Evolutionary conservation across 2,797 vertebrate genomes (phyloP).

Genomic region (Clamator glandarius): DNA sequence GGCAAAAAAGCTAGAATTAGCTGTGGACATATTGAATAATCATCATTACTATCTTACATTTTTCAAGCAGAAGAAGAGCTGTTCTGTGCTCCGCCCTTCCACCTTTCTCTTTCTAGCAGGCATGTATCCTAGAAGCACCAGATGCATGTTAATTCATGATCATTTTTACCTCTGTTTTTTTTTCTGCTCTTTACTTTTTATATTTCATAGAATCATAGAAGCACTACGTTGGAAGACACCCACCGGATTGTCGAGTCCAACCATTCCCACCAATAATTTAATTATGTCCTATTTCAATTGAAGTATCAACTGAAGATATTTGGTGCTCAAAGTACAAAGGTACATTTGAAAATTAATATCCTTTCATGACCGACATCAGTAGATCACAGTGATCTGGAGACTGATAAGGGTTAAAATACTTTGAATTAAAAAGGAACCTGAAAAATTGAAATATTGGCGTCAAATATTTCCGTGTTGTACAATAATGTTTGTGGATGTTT

Average conservation of each 20-base stretch:
- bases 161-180: background rate
- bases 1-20: background rate
- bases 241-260: no score
- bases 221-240: no score
- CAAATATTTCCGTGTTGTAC: background rate
- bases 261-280: no score
- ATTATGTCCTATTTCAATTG: background rate
- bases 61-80: background rate
- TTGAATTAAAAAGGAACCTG: background rate
- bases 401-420: background rate
- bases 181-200: background rate
- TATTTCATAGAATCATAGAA: no score
- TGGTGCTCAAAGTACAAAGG: fast-evolving
- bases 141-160: background rate
- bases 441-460: background rate
- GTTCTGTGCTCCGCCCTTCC: background rate
- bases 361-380: background rate
- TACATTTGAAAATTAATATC: background rate
- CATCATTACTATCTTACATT: background rate
- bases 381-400: background rate
- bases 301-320: background rate
- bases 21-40: background rate
- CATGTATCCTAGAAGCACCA: background rate
- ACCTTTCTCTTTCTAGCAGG: background rate
- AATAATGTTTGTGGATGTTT: background rate